Percentiles rank a stretch among this genome's conserved stretches.
phyloP scores from a whole-genome alignment of 2,797 vertebrate species.

The Tolypeutes matacus region DNA sequence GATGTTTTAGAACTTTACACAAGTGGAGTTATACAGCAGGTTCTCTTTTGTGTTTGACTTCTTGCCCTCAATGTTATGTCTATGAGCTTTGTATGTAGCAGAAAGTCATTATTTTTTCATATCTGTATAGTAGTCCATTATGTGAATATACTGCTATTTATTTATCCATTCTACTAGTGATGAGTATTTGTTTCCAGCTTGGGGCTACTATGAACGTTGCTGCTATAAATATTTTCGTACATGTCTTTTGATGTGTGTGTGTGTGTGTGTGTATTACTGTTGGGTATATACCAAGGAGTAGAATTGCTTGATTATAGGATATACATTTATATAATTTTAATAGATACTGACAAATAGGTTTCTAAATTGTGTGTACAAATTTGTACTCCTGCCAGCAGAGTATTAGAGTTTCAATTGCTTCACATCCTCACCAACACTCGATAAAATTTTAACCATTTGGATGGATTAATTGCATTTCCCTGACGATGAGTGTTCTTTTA shows the following conservation, averaged over 20 bases:
- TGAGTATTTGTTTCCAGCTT: neutral
- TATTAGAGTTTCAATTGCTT: neutral
- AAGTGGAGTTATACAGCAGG: neutral
- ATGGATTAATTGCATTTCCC: neutral
- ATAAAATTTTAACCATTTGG: neutral
- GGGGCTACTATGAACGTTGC: neutral
- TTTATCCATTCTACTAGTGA: neutral
- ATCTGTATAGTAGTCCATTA: neutral
- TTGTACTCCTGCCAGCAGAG: neutral
- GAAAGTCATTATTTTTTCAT: conserved; percentile 24
- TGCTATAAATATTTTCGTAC: neutral
- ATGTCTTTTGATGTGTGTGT: neutral
- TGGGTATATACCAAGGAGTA: neutral
- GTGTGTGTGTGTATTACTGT: neutral
- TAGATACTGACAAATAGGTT: neutral
- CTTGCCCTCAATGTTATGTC: neutral
- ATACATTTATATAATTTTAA: neutral
- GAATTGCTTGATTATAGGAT: neutral
- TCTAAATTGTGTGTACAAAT: neutral
- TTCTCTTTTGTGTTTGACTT: neutral
- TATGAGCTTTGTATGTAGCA: neutral
- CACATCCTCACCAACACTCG: neutral
- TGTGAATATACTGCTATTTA: neutral
- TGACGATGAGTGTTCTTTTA: neutral
- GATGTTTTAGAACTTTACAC: neutral